phyloP scores from a whole-genome alignment of 2,888 invertebrate species.

The Brenthis hecate region DNA sequence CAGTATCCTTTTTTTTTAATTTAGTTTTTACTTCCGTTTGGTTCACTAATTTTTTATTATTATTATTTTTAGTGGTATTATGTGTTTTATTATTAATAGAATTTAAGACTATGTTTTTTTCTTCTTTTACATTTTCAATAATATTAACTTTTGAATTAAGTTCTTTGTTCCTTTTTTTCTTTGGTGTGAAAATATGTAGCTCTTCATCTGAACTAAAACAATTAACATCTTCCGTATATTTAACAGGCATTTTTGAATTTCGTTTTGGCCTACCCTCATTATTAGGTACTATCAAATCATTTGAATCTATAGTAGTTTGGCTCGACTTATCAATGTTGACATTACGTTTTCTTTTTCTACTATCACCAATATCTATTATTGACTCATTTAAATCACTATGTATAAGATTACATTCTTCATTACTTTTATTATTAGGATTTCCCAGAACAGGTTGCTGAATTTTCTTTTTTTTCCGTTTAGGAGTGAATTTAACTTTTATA shows the following conservation, averaged over 20 bases:
- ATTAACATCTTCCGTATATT: conserved; percentile 61
- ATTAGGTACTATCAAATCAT: conserved; percentile 23
- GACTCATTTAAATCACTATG: conserved; percentile 24
- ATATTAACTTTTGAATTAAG: conserved; percentile 21
- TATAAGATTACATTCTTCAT: not conserved
- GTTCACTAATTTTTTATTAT: conserved; percentile 4
- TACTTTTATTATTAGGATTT: conserved; percentile 5
- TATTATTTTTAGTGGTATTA: not conserved
- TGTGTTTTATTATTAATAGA: not conserved
- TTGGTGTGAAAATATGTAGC: conserved; percentile 70
- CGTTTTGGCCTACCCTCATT: conserved; percentile 61
- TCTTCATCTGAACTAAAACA: conserved; percentile 72
- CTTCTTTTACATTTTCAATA: conserved; percentile 15
- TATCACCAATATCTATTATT: conserved; percentile 34
- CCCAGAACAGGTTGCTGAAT: not conserved
- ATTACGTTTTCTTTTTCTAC: conserved; percentile 48
- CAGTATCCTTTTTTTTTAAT: not conserved
- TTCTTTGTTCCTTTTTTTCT: conserved; percentile 57
- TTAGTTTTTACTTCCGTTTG: conserved; percentile 12
- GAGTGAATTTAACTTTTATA: conserved; percentile 65
- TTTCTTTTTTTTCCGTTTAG: conserved; percentile 56
- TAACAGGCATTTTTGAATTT: conserved; percentile 64
- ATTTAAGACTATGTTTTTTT: not conserved
- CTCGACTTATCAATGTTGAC: conserved; percentile 25
- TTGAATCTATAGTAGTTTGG: conserved; percentile 13